Evolutionary conservation across 2,797 vertebrate genomes (phyloP), one percentile per base, ranked within the genome.

Genomic region (Sciurus carolinensis): DNA sequence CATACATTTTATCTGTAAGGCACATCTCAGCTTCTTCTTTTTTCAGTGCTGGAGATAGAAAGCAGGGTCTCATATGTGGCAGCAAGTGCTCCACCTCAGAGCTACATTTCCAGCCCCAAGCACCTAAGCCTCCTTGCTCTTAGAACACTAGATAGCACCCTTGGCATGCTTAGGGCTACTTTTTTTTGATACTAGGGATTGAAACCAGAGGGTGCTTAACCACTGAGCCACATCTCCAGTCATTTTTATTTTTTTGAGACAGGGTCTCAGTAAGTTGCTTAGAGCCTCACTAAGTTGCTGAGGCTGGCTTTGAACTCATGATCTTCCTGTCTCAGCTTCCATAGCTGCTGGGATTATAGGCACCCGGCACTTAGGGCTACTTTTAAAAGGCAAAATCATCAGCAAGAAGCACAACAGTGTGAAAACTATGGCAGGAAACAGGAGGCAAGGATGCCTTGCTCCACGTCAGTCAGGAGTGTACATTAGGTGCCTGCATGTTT

Each of bases 341-440:
- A 20, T 57, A 57, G 54, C 54, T 18, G 2, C 54, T 57, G 54
- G 20, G 54, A 22, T 57, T 20, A 57, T 57, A 57, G 20, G 20
- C 7, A 57, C 54, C 54, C 8, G 54, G 54, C 54, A 57, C 62
- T 66, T 28, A 4, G 30, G 64, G 39, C 52, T 20, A 69, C 52
- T 87, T 95, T 93, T 50, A 72, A 87, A 86, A 26, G 86, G 86
- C 52, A 28, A 91, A 80, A 91, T 91, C 62, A 93, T 7, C 39
- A 89, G 42, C 4, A 36, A 86, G 87, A 86, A 64, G 30, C 44
- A 92, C n/a, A 87, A 77, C 91, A 54, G 39, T 28, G 39, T 77
- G 52, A 59, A 86, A 79, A 95, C 59, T 12, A 30, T 73, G 66
- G 57, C 72, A 83, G 47, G 67, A 90, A 76, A 71, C 0, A 85